These are phyloP conservation scores for Plotosus lineatus DNA, from an alignment of 2,113 vertebrate genomes.

Conservation along the genomic window DNA sequence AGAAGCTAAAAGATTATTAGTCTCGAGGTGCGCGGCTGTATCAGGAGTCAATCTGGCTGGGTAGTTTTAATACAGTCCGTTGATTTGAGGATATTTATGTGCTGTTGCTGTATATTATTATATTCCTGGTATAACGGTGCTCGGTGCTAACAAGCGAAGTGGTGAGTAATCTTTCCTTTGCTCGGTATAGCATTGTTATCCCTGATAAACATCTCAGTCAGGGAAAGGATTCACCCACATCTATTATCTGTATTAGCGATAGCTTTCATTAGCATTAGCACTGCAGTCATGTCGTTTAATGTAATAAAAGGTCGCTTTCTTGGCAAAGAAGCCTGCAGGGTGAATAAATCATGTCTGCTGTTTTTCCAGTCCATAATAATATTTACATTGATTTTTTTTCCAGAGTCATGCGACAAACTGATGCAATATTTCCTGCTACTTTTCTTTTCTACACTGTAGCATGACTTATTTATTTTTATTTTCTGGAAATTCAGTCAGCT, in stretches of 20 bases:
- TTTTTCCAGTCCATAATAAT: neutral
- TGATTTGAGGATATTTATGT: neutral
- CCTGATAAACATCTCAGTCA: neutral
- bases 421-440: conserved; percentile 26
- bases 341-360: conserved; percentile 2
- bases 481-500: neutral
- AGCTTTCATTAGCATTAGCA: neutral
- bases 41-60: conserved; percentile 8
- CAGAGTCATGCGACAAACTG: conserved; percentile 9
- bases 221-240: neutral
- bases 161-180: conserved; percentile 64
- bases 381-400: conserved; percentile 34
- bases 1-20: conserved; percentile 26
- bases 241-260: conserved; percentile 2
- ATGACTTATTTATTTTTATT: too few relatives aligned
- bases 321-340: neutral
- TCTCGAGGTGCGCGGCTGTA: conserved; percentile 24
- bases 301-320: conserved; percentile 4
- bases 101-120: neutral
- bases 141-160: conserved; percentile 47
- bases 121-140: conserved; percentile 13
- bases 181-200: conserved; percentile 29
- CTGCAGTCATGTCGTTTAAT: neutral
- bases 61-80: neutral
- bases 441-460: too few relatives aligned